phyloP scores from a whole-genome alignment of 1,140 invertebrate genomes.

The Periplaneta americana region DNA sequence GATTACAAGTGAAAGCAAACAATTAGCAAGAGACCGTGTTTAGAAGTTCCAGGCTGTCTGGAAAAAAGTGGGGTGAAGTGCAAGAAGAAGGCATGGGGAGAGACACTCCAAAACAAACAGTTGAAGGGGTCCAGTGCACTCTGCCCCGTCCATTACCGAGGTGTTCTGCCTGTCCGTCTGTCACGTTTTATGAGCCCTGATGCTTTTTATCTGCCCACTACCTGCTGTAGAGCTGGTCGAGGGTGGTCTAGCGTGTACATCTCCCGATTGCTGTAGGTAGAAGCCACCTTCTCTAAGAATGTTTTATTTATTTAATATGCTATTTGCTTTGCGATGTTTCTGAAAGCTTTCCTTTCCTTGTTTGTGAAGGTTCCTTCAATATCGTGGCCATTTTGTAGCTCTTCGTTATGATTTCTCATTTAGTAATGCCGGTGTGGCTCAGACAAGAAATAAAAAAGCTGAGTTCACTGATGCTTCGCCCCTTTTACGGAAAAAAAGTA shows the following conservation, averaged over 20 bases:
- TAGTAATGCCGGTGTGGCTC: no score
- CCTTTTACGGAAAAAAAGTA: no score
- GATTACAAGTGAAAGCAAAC: background rate
- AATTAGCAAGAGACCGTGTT: background rate
- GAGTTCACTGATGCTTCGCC: no score
- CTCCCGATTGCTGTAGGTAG: background rate
- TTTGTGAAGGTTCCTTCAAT: background rate
- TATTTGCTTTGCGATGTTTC: background rate
- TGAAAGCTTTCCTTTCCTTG: background rate
- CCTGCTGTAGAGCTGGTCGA: background rate
- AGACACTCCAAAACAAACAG: background rate
- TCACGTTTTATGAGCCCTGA: background rate
- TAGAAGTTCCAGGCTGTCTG: background rate
- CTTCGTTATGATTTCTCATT: background rate
- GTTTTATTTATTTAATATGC: background rate
- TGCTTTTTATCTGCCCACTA: background rate
- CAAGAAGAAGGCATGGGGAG: background rate
- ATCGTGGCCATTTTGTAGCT: background rate
- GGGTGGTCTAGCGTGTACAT: background rate
- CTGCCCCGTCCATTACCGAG: background rate
- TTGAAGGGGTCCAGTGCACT: background rate
- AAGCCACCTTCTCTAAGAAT: background rate
- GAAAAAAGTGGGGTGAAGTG: background rate
- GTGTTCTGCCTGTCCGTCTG: background rate
- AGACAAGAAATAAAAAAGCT: no score